Base-by-base conservation (phyloP, 2,797 vertebrate species). In the Apogon hyalosoma region DNA sequence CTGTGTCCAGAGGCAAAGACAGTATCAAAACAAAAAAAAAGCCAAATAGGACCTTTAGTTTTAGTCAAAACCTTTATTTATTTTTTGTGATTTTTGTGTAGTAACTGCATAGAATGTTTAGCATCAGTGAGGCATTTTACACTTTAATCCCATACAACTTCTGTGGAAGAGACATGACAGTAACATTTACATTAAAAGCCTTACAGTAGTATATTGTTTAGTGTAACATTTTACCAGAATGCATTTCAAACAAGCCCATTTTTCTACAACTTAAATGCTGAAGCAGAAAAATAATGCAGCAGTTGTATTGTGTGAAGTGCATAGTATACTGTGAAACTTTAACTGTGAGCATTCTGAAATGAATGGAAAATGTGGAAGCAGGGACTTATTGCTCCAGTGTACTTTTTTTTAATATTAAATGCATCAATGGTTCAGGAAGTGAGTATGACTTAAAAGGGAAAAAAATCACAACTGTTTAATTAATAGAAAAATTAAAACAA, bases 51-150 rank as follows among this genome's bases (percentile, higher is more conserved):
- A 75, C 3, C 3, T 13, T 24, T 24, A 1, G 4, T 42, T 77
- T 70, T 13, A 63, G 39, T 56, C 2, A 36, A 52, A 77, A 46
- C 1, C 14, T 84, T 86, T 79, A 80, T 86, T 70, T 0, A 21
- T 62, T 47, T 75, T 54, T 11, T 18, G 18, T 74, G 65, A 43
- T 69, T 53, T 56, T 75, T 11, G 9, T 53, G 12, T 15, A 43
- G 39, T 31, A 56, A 62, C 71, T 69, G 65, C 54, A 28, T 21
- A 21, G 19, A 57, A 7, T 0, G 12, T 21, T 36, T 54, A 68
- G 63, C 78, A 82, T 66, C 70, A 57, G 57, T 40, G 40, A 70
- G 66, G 65, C 62, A 11, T 74, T 69, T 47, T 57, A 69, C 40
- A 71, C 47, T 53, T 40, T 28, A 28, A 51, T 56, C 42, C 21